These are phyloP conservation scores for Eidolon dupreanum DNA, from an alignment of 2,797 vertebrate genomes.

Conservation along the genomic window DNA sequence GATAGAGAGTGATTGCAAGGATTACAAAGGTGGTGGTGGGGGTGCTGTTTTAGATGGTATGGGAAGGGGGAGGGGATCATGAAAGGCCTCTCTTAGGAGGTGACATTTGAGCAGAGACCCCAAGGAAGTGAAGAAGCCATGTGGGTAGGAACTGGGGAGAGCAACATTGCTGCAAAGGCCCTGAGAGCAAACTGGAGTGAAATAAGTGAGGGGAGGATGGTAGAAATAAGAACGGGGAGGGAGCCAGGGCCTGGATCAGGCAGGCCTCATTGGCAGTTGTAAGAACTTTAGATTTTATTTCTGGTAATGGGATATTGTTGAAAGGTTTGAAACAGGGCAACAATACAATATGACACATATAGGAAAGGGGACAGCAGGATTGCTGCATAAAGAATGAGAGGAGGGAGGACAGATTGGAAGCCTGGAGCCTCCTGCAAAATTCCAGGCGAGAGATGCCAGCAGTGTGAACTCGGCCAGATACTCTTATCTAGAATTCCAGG, in stretches of 20 bases:
- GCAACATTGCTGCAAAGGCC: background rate
- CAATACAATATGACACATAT: background rate
- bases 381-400: background rate
- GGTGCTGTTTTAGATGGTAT: background rate
- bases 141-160: background rate
- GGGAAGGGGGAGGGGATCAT: fast-evolving
- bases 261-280: fast-evolving
- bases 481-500: background rate
- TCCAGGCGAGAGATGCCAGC: background rate
- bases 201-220: background rate
- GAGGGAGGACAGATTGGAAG: background rate
- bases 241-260: background rate
- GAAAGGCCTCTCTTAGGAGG: background rate
- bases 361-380: too few relatives aligned
- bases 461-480: background rate
- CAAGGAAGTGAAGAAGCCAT: background rate
- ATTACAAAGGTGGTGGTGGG: background rate
- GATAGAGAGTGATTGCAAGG: background rate
- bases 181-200: too few relatives aligned
- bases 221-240: background rate
- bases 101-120: background rate
- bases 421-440: background rate
- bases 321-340: background rate
- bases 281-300: background rate
- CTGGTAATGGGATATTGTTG: background rate